These are phyloP conservation scores for Pterois miles DNA, from an alignment of 2,797 vertebrate species.

Conservation along the genomic window DNA sequence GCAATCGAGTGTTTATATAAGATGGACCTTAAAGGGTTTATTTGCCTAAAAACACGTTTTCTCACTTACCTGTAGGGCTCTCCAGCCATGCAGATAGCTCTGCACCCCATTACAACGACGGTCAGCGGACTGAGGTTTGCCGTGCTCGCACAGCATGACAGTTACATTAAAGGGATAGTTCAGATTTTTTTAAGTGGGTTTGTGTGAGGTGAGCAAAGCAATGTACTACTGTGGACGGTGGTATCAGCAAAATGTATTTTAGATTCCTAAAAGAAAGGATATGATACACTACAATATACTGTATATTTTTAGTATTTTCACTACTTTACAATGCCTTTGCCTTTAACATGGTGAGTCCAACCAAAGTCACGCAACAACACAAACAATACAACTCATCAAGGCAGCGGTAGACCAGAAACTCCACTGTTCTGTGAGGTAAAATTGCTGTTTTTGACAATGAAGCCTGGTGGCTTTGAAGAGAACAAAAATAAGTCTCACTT, in stretches of 20 bases:
- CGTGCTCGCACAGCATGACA: background rate
- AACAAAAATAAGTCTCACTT: background rate
- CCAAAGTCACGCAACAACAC: background rate
- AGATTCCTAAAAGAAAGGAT: no score
- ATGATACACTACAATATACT: no score
- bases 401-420: background rate
- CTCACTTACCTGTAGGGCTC: background rate
- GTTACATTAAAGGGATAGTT: background rate
- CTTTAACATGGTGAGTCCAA: background rate
- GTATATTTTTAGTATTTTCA: background rate
- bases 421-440: background rate
- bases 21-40: background rate
- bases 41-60: background rate
- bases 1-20: background rate
- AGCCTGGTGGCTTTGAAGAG: background rate
- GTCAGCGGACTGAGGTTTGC: background rate
- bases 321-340: no score
- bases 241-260: no score
- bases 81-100: background rate
- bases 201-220: background rate
- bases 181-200: background rate
- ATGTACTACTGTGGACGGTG: no score
- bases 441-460: background rate
- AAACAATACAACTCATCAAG: background rate
- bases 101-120: background rate